Conservation (phyloP, 2,797 vertebrate genomes). For the Bradypodion pumilum region DNA sequence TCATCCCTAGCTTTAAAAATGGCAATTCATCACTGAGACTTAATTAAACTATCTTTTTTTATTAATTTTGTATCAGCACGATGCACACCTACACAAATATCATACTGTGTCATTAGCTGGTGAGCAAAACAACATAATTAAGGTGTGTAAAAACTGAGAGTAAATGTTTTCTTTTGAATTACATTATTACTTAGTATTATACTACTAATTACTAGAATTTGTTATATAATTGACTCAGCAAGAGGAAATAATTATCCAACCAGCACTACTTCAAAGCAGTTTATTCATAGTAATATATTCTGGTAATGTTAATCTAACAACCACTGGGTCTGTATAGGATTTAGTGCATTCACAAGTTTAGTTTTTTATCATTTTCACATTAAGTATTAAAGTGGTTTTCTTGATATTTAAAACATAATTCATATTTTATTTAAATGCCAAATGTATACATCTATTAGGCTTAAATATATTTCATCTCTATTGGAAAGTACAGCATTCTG, state of each 20-base stretch:
- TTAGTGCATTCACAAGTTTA: slow-evolving; percentile 40
- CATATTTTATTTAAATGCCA: too few relatives aligned
- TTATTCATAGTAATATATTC: slow-evolving; percentile 65
- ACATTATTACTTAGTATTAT: slow-evolving; percentile 79
- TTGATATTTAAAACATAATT: too few relatives aligned
- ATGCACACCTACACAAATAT: slow-evolving; percentile 72
- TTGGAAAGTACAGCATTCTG: too few relatives aligned
- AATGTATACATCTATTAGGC: too few relatives aligned
- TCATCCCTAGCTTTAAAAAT: slow-evolving; percentile 67
- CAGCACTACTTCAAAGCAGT: slow-evolving; percentile 66
- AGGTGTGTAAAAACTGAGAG: slow-evolving; percentile 73
- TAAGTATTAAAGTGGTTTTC: slow-evolving; percentile 21
- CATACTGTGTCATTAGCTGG: slow-evolving; percentile 68
- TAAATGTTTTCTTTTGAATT: slow-evolving; percentile 83
- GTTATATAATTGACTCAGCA: slow-evolving; percentile 78
- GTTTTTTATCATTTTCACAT: slow-evolving; percentile 34
- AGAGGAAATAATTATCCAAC: slow-evolving; percentile 67
- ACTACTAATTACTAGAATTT: slow-evolving; percentile 78
- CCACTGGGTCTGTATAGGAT: slow-evolving; percentile 57
- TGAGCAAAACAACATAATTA: slow-evolving; percentile 73
- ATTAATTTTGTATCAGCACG: slow-evolving; percentile 69
- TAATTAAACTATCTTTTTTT: slow-evolving; percentile 68
- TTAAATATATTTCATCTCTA: too few relatives aligned
- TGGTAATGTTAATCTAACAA: slow-evolving; percentile 67
- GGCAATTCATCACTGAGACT: slow-evolving; percentile 71